Evolutionary conservation across 2,888 invertebrate species (phyloP).

Genomic region (Catocala nupta): DNA sequence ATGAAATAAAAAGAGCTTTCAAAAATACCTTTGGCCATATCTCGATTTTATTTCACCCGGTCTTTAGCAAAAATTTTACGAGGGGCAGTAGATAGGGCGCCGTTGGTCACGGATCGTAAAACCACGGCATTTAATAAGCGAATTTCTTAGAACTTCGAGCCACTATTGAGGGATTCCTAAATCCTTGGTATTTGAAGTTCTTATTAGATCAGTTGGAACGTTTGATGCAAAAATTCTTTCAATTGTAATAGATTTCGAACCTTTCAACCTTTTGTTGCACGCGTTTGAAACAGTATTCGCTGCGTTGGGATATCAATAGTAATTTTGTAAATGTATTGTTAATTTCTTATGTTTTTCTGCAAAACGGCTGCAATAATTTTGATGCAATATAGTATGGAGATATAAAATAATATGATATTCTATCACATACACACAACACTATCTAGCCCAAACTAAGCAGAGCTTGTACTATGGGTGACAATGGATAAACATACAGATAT

Average conservation of each 20-base stretch:
- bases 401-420: too few relatives aligned
- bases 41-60: slow-evolving; percentile 35
- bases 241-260: not conserved
- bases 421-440: too few relatives aligned
- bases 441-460: too few relatives aligned
- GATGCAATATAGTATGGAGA: too few relatives aligned
- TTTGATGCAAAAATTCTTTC: not conserved
- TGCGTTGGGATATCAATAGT: too few relatives aligned
- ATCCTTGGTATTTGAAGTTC: slow-evolving; percentile 9
- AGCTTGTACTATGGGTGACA: too few relatives aligned
- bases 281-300: too few relatives aligned
- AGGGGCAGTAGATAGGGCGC: slow-evolving; percentile 34
- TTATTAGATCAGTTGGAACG: not conserved
- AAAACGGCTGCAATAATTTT: too few relatives aligned
- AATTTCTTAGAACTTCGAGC: slow-evolving; percentile 17
- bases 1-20: slow-evolving; percentile 36
- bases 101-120: slow-evolving; percentile 28
- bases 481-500: too few relatives aligned
- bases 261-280: too few relatives aligned
- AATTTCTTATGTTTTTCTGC: too few relatives aligned
- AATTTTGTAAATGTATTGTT: too few relatives aligned
- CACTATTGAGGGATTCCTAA: slow-evolving; percentile 16
- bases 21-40: slow-evolving; percentile 32
- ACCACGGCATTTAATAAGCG: slow-evolving; percentile 38
- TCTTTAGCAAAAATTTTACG: slow-evolving; percentile 43